A percentile compares a stretch with the other conserved stretches of the same genome.
Evolutionary conservation across 1,140 invertebrate genomes (phyloP).

Genomic region (Caenorhabditis elegans): WBcel235 BX284604.4:15743001-15743500

Average conservation of each 20-base stretch:
- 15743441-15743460: neutral
- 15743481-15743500: neutral
- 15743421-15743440: neutral
- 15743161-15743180: neutral
- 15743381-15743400: neutral
- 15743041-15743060: neutral
- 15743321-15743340: too few relatives aligned
- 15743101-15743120: neutral
- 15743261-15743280: neutral
- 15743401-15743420: neutral
- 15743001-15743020: neutral
- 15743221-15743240: neutral
- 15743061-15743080: neutral
- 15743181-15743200: constrained; percentile 17
- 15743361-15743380: neutral
- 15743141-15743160: neutral
- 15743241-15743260: neutral
- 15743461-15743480: neutral
- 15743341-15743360: neutral
- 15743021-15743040: neutral
- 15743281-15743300: neutral
- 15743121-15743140: neutral
- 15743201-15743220: neutral
- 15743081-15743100: neutral
- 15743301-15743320: neutral